These are phyloP conservation scores for Bubo blakistoni DNA, from an alignment of 2,113 vertebrate species.

Conservation along the genomic window DNA sequence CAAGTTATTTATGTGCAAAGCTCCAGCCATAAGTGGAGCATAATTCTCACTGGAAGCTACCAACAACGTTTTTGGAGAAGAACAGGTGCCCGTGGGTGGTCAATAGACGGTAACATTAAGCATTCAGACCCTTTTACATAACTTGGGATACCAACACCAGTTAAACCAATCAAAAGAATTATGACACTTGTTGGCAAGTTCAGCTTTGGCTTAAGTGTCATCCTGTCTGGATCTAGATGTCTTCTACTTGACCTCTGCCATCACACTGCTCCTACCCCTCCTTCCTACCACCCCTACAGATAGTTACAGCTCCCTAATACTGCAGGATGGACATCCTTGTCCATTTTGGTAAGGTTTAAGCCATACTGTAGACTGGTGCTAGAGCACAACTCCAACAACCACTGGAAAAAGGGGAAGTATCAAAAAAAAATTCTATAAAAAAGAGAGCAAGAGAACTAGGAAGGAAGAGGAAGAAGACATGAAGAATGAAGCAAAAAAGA, in stretches of 20 bases:
- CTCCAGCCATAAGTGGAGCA: neutral
- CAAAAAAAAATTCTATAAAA: too few species aligned
- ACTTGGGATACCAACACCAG: neutral
- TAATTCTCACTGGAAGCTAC: neutral
- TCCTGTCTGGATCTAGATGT: neutral
- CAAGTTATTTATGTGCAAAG: neutral
- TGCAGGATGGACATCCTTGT: rapidly evolving
- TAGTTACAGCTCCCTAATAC: neutral
- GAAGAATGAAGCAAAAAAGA: neutral
- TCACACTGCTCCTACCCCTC: neutral
- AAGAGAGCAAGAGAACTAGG: neutral
- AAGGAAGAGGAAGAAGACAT: neutral
- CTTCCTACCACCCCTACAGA: neutral
- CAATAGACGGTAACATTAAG: neutral
- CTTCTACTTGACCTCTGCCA: neutral
- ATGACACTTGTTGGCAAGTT: neutral
- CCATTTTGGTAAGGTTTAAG: neutral
- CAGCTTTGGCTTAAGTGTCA: neutral
- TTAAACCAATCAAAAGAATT: neutral
- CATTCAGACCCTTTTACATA: neutral
- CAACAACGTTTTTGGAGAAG: neutral
- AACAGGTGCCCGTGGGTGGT: neutral
- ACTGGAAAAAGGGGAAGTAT: neutral
- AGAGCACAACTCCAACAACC: neutral
- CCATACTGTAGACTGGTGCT: neutral